A percentile compares a stretch with the other conserved stretches of the same genome.
These are phyloP conservation scores for Pica pica DNA, from an alignment of 2,113 vertebrate species.

Conservation along the genomic window DNA sequence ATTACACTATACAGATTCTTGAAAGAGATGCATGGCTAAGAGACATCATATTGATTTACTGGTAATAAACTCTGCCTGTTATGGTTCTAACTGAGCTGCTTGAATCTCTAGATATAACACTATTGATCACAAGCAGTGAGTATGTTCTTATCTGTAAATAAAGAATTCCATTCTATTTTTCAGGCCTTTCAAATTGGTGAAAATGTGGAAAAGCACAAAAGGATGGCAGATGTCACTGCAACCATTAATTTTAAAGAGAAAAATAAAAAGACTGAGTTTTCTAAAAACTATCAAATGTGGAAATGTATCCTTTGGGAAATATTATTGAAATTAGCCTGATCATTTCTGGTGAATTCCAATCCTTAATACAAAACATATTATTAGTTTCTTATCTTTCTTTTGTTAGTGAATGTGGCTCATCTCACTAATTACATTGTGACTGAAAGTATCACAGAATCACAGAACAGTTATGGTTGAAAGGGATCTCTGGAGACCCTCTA, in stretches of 20 bases:
- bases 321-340: not conserved
- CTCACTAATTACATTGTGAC: not conserved
- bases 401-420: not conserved
- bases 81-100: slow-evolving; percentile 33
- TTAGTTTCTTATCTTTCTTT: not conserved
- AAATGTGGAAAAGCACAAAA: not conserved
- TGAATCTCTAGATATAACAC: slow-evolving; percentile 45
- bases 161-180: slow-evolving; percentile 29
- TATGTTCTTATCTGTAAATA: slow-evolving; percentile 60
- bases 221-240: not conserved
- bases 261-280: not conserved
- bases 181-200: slow-evolving; percentile 9
- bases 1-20: slow-evolving; percentile 49
- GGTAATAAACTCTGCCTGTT: slow-evolving; percentile 52
- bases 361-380: not conserved
- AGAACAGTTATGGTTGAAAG: not conserved
- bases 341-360: not conserved
- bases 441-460: not conserved
- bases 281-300: not conserved
- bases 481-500: too few relatives aligned
- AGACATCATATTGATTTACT: slow-evolving; percentile 60
- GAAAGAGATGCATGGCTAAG: slow-evolving; percentile 40
- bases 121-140: slow-evolving; percentile 51
- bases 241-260: not conserved
- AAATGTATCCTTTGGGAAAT: not conserved